phyloP scores from a whole-genome alignment of 2,797 vertebrate species.

The Liparis tanakae region DNA sequence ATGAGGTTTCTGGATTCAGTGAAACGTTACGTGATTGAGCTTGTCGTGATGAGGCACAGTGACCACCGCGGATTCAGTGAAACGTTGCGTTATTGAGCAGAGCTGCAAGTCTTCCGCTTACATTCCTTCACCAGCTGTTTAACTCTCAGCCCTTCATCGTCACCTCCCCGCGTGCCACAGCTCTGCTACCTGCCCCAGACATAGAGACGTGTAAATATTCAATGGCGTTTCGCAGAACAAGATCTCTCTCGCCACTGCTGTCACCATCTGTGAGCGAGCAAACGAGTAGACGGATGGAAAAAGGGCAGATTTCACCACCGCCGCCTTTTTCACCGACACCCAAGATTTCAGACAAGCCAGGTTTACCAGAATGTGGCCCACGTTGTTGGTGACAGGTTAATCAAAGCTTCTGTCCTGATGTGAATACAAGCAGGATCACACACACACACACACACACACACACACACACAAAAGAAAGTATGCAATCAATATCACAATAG shows the following conservation, averaged over 20 bases:
- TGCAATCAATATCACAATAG: slow-evolving; percentile 5
- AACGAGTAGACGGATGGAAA: slow-evolving; percentile 81
- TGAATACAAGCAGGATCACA: slow-evolving; percentile 1
- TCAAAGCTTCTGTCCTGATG: slow-evolving; percentile 47
- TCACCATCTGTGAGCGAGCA: slow-evolving; percentile 71
- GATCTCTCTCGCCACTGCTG: slow-evolving; percentile 80
- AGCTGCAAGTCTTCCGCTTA: slow-evolving; percentile 5
- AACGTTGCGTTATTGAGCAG: neutral
- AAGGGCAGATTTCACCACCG: slow-evolving; percentile 75
- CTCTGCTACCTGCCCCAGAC: slow-evolving; percentile 64
- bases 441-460: slow-evolving; percentile 1
- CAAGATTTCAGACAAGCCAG: slow-evolving; percentile 62
- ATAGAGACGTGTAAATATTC: slow-evolving; percentile 83
- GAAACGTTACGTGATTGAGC: neutral
- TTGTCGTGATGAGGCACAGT: no score
- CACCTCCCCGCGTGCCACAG: slow-evolving; percentile 61
- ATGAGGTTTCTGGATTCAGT: neutral
- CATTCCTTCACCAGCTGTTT: slow-evolving; percentile 45
- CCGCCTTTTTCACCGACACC: slow-evolving; percentile 78
- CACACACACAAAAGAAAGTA: slow-evolving; percentile 6
- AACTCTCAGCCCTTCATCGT: slow-evolving; percentile 58
- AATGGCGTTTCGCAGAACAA: slow-evolving; percentile 82
- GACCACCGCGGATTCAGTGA: no score
- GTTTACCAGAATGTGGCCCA: slow-evolving; percentile 42
- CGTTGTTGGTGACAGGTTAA: slow-evolving; percentile 30